Base-by-base conservation (phyloP, 1,140 invertebrate genomes). In the Tetramorium parvispinum region DNA sequence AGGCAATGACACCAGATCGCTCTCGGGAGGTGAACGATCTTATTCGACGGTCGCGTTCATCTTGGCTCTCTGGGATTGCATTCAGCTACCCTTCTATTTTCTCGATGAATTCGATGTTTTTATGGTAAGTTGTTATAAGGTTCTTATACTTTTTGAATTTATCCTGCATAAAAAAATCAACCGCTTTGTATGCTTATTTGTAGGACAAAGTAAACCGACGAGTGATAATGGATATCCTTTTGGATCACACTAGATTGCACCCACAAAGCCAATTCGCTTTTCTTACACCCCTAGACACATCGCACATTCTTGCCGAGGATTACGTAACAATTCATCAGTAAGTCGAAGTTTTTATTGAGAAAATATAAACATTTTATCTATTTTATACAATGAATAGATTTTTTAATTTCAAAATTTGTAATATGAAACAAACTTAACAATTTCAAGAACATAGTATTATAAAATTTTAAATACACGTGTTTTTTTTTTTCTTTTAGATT, bases 21-120 rank as follows among this genome's bases (percentile, higher is more conserved):
- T 99, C 55, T 99, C 98, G 5, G 99, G 99, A 61, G 99, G 99
- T 11, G 99, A 99, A 96, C 96, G 98, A 59, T 99, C 99, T 5
- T 99, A 98, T 95, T 97, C 98, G 0, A 99, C 98, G 0, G 97
- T 99, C 10, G 98, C 98, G 21, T 98, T 99, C 92, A 97, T 99
- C 82, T 96, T 99, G 91, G 96, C 99, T 3, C 95, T 99, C 16
- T 99, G 99, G 99, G 97, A 98, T 59, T 97, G 97, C 73, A 97
- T 98, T 91, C 97, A 98, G 86, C 96, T 98, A 83, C 99, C 99
- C 0, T 99, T 99, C 94, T 98, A 98, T 93, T 98, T 99, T 93
- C 96, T 99, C 61, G 99, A 99, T 94, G 99, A 99, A 96, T 99
- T 99, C 94, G 99, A 99, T 94, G 99, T 99, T 0, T 99, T 99